phyloP scores from a whole-genome alignment of 2,797 vertebrate species.

The Parauchenoglanis ngamensis region DNA sequence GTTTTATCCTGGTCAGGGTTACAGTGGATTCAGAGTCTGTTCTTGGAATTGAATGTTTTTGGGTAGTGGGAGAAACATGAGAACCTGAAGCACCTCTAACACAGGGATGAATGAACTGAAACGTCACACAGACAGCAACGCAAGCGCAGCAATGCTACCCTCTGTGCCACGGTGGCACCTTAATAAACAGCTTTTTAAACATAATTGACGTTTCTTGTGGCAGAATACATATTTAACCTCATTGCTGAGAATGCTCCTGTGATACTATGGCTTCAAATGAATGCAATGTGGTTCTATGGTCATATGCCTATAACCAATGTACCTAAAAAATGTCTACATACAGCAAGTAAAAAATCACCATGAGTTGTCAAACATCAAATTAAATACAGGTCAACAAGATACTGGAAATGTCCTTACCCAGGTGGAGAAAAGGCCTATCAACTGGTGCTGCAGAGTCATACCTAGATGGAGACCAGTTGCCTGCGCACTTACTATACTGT shows the following conservation, averaged over 20 bases:
- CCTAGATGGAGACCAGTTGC: conserved; percentile 10
- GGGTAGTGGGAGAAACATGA: neutral
- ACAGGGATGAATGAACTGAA: neutral
- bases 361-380: neutral
- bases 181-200: neutral
- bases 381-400: neutral
- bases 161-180: neutral
- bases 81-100: neutral
- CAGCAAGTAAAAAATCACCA: neutral
- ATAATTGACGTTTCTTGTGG: neutral
- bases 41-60: neutral
- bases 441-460: conserved; percentile 4
- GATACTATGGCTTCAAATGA: neutral
- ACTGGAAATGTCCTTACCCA: conserved; percentile 40
- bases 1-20: neutral
- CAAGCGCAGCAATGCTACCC: neutral
- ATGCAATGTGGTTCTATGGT: neutral
- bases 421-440: conserved; percentile 17
- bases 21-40: neutral
- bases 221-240: neutral
- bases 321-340: neutral
- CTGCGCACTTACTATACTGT: conserved; percentile 22
- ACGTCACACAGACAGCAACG: neutral
- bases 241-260: neutral
- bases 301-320: neutral